Percentiles rank a stretch among this genome's conserved stretches.
Evolutionary conservation across 2,888 invertebrate species (phyloP).

Genomic region (Nemurella pictetii): DNA sequence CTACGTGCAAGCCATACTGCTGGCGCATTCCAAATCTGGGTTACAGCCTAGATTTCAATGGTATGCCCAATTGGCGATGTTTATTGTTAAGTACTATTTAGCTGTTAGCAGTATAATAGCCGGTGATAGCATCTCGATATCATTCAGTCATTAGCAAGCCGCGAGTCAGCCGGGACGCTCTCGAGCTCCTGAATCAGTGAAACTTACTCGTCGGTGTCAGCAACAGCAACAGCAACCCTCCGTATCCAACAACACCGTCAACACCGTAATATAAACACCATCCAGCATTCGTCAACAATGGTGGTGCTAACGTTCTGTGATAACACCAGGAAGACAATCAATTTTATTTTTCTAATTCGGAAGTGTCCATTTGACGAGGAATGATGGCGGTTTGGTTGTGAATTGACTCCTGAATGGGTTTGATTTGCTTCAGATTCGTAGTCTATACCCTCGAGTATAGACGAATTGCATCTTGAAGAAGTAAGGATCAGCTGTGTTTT

Average conservation of each 20-base stretch:
- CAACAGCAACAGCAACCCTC: not conserved
- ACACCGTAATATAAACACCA: not conserved
- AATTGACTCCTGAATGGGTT: too few relatives aligned
- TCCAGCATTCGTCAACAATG: not conserved
- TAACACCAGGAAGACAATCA: not conserved
- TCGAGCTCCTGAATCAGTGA: too few relatives aligned
- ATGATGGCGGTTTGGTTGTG: too few relatives aligned
- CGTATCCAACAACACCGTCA: not conserved
- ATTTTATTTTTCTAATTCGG: too few relatives aligned
- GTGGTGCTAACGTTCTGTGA: not conserved
- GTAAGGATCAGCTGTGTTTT: not conserved
- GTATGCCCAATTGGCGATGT: constrained; percentile 19
- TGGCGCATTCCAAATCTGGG: constrained; percentile 35
- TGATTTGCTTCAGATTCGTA: too few relatives aligned
- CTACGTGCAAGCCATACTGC: not conserved
- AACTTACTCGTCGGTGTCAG: not conserved
- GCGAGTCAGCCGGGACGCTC: not conserved
- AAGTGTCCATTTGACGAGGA: too few relatives aligned
- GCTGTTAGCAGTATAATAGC: not conserved
- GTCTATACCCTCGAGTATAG: too few relatives aligned
- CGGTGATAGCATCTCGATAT: not conserved
- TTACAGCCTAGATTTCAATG: constrained; percentile 38
- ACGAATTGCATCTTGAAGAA: not conserved
- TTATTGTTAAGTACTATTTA: not conserved
- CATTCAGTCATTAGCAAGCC: not conserved